These are phyloP conservation scores for Agrochola macilenta DNA, from an alignment of 2,888 invertebrate species.

Conservation along the genomic window DNA sequence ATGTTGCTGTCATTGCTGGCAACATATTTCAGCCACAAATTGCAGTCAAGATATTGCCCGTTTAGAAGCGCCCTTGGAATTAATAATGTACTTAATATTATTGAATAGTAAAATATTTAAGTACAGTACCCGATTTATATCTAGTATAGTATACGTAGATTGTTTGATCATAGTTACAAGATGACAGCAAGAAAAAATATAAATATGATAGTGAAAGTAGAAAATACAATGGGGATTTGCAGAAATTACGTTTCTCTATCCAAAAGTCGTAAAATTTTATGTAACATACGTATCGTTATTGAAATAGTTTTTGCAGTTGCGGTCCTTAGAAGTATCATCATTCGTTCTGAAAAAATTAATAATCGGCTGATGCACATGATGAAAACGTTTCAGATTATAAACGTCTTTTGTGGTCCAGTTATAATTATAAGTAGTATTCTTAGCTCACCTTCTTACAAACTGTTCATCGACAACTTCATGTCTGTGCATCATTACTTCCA, in stretches of 20 bases:
- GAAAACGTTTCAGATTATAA: background rate
- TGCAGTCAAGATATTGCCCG: background rate
- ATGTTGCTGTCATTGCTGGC: background rate
- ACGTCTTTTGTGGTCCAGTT: background rate
- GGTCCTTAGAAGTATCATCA: background rate
- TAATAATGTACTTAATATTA: background rate
- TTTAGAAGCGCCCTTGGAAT: background rate
- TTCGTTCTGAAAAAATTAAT: accelerated
- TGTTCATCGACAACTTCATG: slow-evolving; percentile 14
- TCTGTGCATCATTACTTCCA: background rate
- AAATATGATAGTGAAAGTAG: slow-evolving; percentile 23
- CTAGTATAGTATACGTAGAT: no score
- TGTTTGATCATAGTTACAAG: no score
- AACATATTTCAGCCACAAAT: background rate
- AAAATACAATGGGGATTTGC: slow-evolving; percentile 15
- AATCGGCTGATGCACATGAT: background rate
- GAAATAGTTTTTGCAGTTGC: background rate
- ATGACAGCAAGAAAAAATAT: background rate
- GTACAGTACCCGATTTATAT: no score
- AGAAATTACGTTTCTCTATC: slow-evolving; percentile 30
- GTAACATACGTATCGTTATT: background rate
- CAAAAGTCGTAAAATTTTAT: slow-evolving; percentile 7
- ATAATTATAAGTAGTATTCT: background rate
- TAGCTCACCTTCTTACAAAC: slow-evolving; percentile 7
- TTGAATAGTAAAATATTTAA: background rate